A percentile compares a stretch with the other conserved stretches of the same genome.
phyloP scores from a whole-genome alignment of 1,140 invertebrate species.

The Dendroctonus ponderosae region DNA sequence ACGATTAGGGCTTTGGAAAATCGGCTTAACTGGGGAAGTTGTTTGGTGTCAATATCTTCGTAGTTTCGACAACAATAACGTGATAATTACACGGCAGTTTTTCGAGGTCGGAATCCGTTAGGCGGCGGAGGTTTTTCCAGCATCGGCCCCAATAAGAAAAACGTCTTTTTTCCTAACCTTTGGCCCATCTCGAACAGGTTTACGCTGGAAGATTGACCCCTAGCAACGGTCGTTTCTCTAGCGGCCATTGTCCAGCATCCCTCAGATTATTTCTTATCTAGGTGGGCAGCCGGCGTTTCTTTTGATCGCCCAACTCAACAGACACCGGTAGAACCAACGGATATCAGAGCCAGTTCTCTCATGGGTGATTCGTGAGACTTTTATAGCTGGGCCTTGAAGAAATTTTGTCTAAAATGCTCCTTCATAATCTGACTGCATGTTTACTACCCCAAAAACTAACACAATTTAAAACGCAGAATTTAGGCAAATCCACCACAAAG shows the following conservation, averaged over 20 bases:
- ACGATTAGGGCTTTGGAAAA: too few relatives aligned
- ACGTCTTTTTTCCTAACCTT: conserved; percentile 15
- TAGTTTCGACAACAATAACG: too few relatives aligned
- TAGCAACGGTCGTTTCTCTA: conserved; percentile 14
- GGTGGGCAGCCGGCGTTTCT: conserved; percentile 10
- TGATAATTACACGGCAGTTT: too few relatives aligned
- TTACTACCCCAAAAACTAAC: too few relatives aligned
- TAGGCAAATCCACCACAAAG: too few relatives aligned
- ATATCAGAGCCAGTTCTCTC: neutral
- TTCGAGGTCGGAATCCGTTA: too few relatives aligned
- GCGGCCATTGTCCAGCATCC: conserved; percentile 13
- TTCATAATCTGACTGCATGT: too few relatives aligned
- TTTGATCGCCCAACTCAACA: neutral
- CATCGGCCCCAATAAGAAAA: neutral
- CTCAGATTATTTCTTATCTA: conserved; percentile 1
- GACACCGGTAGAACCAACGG: conserved; percentile 12
- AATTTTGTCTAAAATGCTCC: too few relatives aligned
- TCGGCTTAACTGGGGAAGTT: neutral
- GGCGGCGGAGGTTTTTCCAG: too few relatives aligned
- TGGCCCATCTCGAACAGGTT: conserved; percentile 15
- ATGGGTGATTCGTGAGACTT: neutral
- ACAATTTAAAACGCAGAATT: too few relatives aligned
- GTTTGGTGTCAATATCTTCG: neutral
- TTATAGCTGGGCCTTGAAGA: too few relatives aligned
- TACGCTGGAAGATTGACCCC: conserved; percentile 5